Base-by-base conservation (phyloP, 2,113 vertebrate species). In the Heterotilapia buettikoferi region DNA sequence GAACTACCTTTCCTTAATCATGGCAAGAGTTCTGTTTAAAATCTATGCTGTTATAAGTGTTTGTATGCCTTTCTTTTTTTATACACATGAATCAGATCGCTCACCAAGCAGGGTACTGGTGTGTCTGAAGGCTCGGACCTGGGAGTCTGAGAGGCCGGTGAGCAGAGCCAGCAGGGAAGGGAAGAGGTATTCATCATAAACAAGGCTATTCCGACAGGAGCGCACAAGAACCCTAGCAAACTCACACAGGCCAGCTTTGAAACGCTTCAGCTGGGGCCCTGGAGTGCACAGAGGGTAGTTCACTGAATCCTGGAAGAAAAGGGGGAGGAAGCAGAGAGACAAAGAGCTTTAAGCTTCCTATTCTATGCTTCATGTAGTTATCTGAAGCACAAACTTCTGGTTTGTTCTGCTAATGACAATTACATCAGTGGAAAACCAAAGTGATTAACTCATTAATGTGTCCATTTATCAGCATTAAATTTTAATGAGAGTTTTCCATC, bases 51-150 rank as follows among this genome's bases (percentile, higher is more conserved):
- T 31, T 59, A 31, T 59, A 19, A 29, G 38, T 45, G 14, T 84
- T 38, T 84, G 8, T 31, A 21, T 66, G 43, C 5, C 10, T 82
- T n/a, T 33, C 29, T 52, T 18, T 29, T 38, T 12, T 31, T n/a
- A 63, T 54, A 53, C 40, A 18, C 16, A 24, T 57, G 38, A 73
- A 9, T 7, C 3, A 2, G 43, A 36, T 3, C 10, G 8, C 97
- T 96, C 88, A 98, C 98, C 97, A 36, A 98, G 96, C 66, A 98
- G 89, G 2, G 97, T 98, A 88, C 98, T 98, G 84, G 98, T 98
- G 91, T 98, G 98, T 89, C 98, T 97, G 94, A 98, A 98, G 80
- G 98, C 97, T 12, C 98, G 95, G 86, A 98, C 97, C 89, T 98
- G 98, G 2, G 98, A 98, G 94, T 98, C 98, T 0, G 98, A 96